phyloP scores from a whole-genome alignment of 2,888 invertebrate species.

The Tortrix viridana region DNA sequence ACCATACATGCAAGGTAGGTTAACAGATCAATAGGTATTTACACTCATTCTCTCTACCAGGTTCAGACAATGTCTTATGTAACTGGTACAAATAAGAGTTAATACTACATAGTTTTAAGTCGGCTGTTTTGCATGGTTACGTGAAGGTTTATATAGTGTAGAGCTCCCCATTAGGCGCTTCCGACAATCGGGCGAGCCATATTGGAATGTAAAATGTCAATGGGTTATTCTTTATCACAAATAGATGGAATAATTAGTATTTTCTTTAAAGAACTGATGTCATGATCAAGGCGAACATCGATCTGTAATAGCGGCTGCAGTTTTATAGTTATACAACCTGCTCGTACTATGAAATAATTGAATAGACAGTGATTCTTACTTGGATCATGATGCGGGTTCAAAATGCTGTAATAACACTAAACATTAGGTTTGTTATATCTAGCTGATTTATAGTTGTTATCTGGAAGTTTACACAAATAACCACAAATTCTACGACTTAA shows the following conservation, averaged over 20 bases:
- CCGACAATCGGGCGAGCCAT: slow-evolving; percentile 66
- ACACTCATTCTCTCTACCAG: background rate
- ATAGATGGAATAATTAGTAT: slow-evolving; percentile 30
- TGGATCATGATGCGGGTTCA: slow-evolving; percentile 56
- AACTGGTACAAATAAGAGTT: slow-evolving; percentile 4
- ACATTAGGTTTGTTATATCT: slow-evolving; percentile 12
- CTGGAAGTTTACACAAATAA: slow-evolving; percentile 40
- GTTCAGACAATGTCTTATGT: background rate
- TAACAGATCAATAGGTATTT: background rate
- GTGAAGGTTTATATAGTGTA: slow-evolving; percentile 33
- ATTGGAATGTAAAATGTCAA: slow-evolving; percentile 74
- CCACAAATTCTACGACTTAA: slow-evolving; percentile 53
- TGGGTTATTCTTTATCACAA: slow-evolving; percentile 49
- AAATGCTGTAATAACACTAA: slow-evolving; percentile 16
- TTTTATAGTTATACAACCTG: slow-evolving; percentile 36
- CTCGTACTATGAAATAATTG: slow-evolving; percentile 14
- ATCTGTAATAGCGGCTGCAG: slow-evolving; percentile 38
- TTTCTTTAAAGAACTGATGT: slow-evolving; percentile 9
- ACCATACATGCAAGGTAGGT: background rate
- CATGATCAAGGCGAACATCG: slow-evolving; percentile 30
- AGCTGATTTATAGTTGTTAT: slow-evolving; percentile 30
- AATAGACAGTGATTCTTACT: slow-evolving; percentile 52
- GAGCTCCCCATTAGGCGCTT: slow-evolving; percentile 45
- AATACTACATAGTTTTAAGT: background rate
- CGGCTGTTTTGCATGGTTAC: slow-evolving; percentile 21